phyloP scores from a whole-genome alignment of 2,888 invertebrate species.

The Taenaris catops region DNA sequence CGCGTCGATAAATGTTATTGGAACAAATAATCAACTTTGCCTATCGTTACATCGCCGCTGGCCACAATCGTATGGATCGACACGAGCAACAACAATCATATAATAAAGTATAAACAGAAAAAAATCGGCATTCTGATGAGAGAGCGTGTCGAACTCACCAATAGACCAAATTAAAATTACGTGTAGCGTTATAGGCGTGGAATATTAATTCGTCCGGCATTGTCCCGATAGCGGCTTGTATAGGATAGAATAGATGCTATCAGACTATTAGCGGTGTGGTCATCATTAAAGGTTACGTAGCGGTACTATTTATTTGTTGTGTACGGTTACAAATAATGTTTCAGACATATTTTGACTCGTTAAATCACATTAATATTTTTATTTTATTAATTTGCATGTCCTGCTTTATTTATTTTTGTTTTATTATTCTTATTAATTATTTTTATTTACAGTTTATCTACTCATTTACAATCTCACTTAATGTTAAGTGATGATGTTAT shows the following conservation, averaged over 20 bases:
- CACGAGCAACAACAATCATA: constrained; percentile 45
- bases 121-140: constrained; percentile 26
- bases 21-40: constrained; percentile 41
- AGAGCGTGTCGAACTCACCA: constrained; percentile 50
- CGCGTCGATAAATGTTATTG: constrained; percentile 37
- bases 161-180: constrained; percentile 63
- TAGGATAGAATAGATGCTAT: constrained; percentile 17
- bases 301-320: constrained; percentile 6
- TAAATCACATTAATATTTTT: neutral
- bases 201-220: constrained; percentile 69
- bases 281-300: constrained; percentile 12
- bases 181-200: constrained; percentile 61
- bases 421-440: too few relatives aligned
- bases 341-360: constrained; percentile 8
- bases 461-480: too few relatives aligned
- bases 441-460: too few relatives aligned
- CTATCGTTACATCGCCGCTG: constrained; percentile 34
- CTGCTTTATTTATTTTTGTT: too few relatives aligned
- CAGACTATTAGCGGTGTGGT: constrained; percentile 7
- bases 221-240: constrained; percentile 38
- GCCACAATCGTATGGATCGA: constrained; percentile 44
- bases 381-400: too few relatives aligned
- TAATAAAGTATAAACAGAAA: constrained; percentile 51
- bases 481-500: too few relatives aligned
- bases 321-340: constrained; percentile 2